Evolutionary conservation across 2,797 vertebrate species (phyloP), one percentile per base, ranked within the genome.

Genomic region (Helostoma temminkii): DNA sequence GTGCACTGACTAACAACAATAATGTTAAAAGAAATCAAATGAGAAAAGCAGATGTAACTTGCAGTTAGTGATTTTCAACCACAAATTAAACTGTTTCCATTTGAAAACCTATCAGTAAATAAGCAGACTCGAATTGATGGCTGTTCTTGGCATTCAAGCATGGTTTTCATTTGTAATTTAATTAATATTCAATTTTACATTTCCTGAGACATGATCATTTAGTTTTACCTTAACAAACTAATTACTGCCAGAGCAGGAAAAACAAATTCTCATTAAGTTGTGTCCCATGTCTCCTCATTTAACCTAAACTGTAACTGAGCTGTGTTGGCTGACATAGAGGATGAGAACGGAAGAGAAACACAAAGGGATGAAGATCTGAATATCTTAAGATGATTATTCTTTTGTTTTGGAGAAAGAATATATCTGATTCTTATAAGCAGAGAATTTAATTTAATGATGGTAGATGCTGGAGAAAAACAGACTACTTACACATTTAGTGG

Each of bases 101-200:
- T 81, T 82, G 11, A 47, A 71, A 66, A 50, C 48, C 54, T 53
- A 73, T 48, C 22, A 68, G 28, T 47, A 54, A 36, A 74, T 66
- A 53, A 67, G 75, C 21, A 61, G 57, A 60, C 39, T 24, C 54
- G 45, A 65, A 65, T 52, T 66, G 72, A 64, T 69, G 47, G 72
- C 66, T 76, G 48, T 55, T 71, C 55, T 76, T 56, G 67, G 67
- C 76, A 61, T 47, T 75, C 78, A 49, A 74, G 80, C 67, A 63
- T 75, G 74, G 83, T 87, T 89, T 83, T 53, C 59, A 89, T 86
- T 90, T 71, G 79, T 82, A 71, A 82, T 83, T 88, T 85, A 83
- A 89, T 92, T 90, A 91, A 90, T 89, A 88, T 91, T 88, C 79
- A 86, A 86, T 90, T 91, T 86, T 63, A 73, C 62, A 71, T 87